These are phyloP conservation scores for Cantharis rufa DNA, from an alignment of 2,888 invertebrate genomes.

Conservation along the genomic window DNA sequence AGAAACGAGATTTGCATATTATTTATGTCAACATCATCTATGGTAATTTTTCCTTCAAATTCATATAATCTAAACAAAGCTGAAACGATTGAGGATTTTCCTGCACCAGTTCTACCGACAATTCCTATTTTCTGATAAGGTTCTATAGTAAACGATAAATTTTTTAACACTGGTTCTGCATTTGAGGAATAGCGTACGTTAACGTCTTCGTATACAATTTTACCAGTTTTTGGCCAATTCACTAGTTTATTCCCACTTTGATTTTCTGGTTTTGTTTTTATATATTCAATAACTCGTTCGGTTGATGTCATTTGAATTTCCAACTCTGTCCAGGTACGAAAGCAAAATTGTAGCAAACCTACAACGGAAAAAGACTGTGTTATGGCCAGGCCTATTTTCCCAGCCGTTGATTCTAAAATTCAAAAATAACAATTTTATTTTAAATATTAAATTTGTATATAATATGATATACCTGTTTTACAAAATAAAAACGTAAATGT, in stretches of 20 bases:
- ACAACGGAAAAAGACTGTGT: slow-evolving; percentile 80
- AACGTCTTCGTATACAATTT: slow-evolving; percentile 68
- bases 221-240: slow-evolving; percentile 75
- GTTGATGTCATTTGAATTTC: slow-evolving; percentile 86
- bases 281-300: slow-evolving; percentile 68
- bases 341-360: slow-evolving; percentile 67
- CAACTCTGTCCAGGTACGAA: slow-evolving; percentile 84
- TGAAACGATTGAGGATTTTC: slow-evolving; percentile 75
- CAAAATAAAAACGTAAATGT: background rate
- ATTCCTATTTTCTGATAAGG: slow-evolving; percentile 74
- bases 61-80: slow-evolving; percentile 81
- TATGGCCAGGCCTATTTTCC: slow-evolving; percentile 78
- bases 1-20: slow-evolving; percentile 74
- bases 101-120: slow-evolving; percentile 82
- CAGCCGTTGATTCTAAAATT: slow-evolving; percentile 62
- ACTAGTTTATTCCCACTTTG: slow-evolving; percentile 57
- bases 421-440: background rate
- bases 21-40: slow-evolving; percentile 76
- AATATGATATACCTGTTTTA: background rate
- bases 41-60: slow-evolving; percentile 73
- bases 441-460: too few relatives aligned
- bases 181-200: slow-evolving; percentile 72
- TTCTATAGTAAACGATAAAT: slow-evolving; percentile 67
- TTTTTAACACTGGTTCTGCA: slow-evolving; percentile 73
- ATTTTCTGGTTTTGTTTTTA: slow-evolving; percentile 55